These are phyloP conservation scores for Drosophila funebris DNA, from an alignment of 1,140 invertebrate genomes.

Conservation along the genomic window DNA sequence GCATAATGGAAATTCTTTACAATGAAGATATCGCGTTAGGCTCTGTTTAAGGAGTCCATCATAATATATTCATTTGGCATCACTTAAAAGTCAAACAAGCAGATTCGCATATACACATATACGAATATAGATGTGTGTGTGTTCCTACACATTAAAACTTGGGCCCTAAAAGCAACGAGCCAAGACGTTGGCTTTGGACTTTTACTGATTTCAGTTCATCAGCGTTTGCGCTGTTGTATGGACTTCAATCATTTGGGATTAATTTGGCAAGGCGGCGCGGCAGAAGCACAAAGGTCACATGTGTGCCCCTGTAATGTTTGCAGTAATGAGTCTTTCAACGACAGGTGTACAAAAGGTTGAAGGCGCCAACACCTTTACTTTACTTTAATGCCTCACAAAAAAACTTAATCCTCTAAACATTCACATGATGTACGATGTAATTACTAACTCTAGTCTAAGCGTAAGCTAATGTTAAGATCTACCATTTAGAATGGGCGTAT, in stretches of 20 bases:
- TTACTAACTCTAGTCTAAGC: background rate
- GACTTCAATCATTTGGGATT: slow-evolving; percentile 80
- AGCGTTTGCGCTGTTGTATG: slow-evolving; percentile 42
- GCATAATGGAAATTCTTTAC: background rate
- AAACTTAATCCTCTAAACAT: slow-evolving; percentile 50
- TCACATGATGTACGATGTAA: slow-evolving; percentile 40
- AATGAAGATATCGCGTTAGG: background rate
- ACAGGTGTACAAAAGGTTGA: slow-evolving; percentile 47
- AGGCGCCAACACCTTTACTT: slow-evolving; percentile 34
- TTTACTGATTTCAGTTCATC: slow-evolving; percentile 46
- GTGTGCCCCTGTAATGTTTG: slow-evolving; percentile 22
- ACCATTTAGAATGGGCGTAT: slow-evolving; percentile 59
- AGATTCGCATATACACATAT: background rate
- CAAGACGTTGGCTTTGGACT: slow-evolving; percentile 53
- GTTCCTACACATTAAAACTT: slow-evolving; percentile 6
- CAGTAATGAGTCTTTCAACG: slow-evolving; percentile 65
- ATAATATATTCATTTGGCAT: slow-evolving; percentile 9
- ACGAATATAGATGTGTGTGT: background rate
- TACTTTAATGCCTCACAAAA: slow-evolving; percentile 61
- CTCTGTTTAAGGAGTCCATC: background rate
- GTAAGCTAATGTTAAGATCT: slow-evolving; percentile 29
- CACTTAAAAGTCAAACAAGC: slow-evolving; percentile 10
- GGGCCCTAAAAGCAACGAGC: slow-evolving; percentile 52
- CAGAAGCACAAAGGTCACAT: slow-evolving; percentile 60
- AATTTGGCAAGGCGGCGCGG: slow-evolving; percentile 55